Evolutionary conservation across 2,888 invertebrate species (phyloP).

Genomic region (Imbricaverruca yamaguchii): DNA sequence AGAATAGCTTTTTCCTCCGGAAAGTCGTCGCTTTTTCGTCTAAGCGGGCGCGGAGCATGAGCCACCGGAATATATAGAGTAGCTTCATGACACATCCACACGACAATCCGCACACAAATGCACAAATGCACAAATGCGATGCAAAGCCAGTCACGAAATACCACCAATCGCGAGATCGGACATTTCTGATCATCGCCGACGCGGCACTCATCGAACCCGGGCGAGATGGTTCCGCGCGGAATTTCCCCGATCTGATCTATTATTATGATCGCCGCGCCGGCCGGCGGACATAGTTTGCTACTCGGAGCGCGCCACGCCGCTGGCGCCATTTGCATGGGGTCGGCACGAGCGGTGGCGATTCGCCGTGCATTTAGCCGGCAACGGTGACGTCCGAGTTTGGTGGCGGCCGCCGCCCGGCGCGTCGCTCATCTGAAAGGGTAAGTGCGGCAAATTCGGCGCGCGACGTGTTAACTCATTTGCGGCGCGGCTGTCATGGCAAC

Average conservation of each 20-base stretch:
- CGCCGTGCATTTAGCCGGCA: background rate
- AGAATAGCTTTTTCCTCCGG: too few relatives aligned
- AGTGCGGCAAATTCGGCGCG: background rate
- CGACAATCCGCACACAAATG: too few relatives aligned
- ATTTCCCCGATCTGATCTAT: background rate
- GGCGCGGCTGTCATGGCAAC: background rate
- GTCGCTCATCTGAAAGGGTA: constrained; percentile 2
- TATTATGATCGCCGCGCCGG: background rate
- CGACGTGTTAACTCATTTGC: background rate
- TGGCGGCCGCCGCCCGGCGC: background rate
- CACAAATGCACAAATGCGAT: too few relatives aligned
- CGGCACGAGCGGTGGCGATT: background rate
- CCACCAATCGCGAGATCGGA: background rate
- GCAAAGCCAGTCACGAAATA: background rate
- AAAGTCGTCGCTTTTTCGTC: too few relatives aligned
- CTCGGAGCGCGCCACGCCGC: background rate
- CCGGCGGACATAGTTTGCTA: background rate
- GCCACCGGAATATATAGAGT: too few relatives aligned
- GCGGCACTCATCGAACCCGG: background rate
- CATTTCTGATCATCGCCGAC: background rate
- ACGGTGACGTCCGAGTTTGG: background rate
- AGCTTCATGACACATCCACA: too few relatives aligned
- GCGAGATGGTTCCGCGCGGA: background rate
- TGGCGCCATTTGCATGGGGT: background rate
- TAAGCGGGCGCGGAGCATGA: too few relatives aligned